phyloP scores from a whole-genome alignment of 2,797 vertebrate species.

The Aeoliscus strigatus region DNA sequence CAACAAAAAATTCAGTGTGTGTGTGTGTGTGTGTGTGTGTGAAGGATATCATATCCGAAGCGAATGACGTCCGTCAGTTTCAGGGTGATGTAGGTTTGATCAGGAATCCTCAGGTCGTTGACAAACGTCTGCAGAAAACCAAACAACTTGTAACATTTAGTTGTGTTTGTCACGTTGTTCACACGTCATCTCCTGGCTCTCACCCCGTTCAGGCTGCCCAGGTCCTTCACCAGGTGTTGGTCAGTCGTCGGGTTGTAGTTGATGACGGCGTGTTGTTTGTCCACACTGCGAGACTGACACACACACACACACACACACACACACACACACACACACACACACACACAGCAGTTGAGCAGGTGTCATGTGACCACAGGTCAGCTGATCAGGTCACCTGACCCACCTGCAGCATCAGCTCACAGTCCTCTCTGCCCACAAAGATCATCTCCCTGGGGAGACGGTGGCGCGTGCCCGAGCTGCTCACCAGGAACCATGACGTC shows the following conservation, averaged over 20 bases:
- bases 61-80: slow-evolving; percentile 93
- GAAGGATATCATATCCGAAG: slow-evolving; percentile 99
- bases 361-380: slow-evolving; percentile 3
- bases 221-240: slow-evolving; percentile 96
- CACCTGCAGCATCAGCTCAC: slow-evolving; percentile 98
- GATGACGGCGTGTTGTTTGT: slow-evolving; percentile 97
- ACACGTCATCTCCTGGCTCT: slow-evolving; percentile 61
- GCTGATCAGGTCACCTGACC: slow-evolving; percentile 14
- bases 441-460: slow-evolving; percentile 97
- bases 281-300: slow-evolving; percentile 93
- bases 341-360: no score
- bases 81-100: slow-evolving; percentile 95
- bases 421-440: slow-evolving; percentile 96
- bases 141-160: no score
- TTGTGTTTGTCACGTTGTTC: no score
- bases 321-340: no score
- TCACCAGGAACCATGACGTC: slow-evolving; percentile 98
- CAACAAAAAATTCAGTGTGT: no score
- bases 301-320: slow-evolving; percentile 19
- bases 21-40: no score
- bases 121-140: slow-evolving; percentile 85
- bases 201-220: slow-evolving; percentile 96
- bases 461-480: slow-evolving; percentile 93
- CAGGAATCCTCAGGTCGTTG: slow-evolving; percentile 94
- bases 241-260: slow-evolving; percentile 89